Percentiles rank a stretch among this genome's conserved stretches.
Conservation (phyloP, 2,797 vertebrate species). For the Neopelma chrysocephalum region DNA sequence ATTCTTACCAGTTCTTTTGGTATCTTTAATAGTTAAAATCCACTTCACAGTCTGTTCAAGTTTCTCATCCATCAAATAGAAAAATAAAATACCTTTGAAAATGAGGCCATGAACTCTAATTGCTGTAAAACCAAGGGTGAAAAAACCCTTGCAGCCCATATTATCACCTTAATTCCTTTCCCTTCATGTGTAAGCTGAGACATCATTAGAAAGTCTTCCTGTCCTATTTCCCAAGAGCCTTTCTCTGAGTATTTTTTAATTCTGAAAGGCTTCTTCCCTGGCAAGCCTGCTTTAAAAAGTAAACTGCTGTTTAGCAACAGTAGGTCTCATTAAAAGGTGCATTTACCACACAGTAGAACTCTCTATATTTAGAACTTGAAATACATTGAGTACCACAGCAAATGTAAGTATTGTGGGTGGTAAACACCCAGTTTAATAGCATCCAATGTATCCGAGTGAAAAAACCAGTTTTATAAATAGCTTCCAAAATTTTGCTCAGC, state of each 20-base stretch:
- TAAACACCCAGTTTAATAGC: slow-evolving; percentile 37
- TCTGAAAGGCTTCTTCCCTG: background rate
- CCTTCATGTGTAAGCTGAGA: background rate
- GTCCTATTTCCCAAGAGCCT: background rate
- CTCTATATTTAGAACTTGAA: slow-evolving; percentile 19
- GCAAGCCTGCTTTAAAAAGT: slow-evolving; percentile 19
- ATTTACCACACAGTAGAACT: slow-evolving; percentile 11
- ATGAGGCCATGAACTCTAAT: background rate
- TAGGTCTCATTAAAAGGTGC: slow-evolving; percentile 40
- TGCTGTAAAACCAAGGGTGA: background rate
- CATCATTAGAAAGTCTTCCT: background rate
- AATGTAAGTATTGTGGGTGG: slow-evolving; percentile 4
- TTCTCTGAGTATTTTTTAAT: background rate
- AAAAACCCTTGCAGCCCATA: background rate
- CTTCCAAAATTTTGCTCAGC: slow-evolving; percentile 9
- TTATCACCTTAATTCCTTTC: background rate
- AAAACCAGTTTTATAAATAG: slow-evolving; percentile 1
- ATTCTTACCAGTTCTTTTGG: background rate
- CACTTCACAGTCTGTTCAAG: background rate
- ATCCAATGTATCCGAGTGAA: background rate
- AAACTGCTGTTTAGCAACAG: slow-evolving; percentile 14
- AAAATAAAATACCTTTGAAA: background rate
- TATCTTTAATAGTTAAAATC: background rate
- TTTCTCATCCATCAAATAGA: background rate
- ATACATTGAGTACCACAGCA: background rate